phyloP scores from a whole-genome alignment of 2,113 vertebrate genomes.

The Rhabdomys dilectus region DNA sequence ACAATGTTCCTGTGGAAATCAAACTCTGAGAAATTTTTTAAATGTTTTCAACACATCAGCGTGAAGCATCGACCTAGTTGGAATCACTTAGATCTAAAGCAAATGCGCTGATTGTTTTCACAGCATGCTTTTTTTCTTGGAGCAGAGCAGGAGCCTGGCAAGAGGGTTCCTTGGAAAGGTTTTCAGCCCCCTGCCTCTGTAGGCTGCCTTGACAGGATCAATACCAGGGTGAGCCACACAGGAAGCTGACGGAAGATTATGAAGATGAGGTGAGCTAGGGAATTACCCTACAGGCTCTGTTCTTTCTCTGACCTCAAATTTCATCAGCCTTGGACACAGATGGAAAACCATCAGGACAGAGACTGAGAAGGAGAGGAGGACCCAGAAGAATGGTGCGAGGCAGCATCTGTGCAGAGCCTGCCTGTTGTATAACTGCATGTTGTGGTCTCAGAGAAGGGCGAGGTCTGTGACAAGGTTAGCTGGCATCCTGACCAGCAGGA shows the following conservation, averaged over 20 bases:
- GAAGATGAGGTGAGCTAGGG: conserved; percentile 89
- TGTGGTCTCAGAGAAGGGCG: background rate
- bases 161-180: conserved; percentile 86
- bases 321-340: conserved; percentile 80
- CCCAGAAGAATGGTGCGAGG: background rate
- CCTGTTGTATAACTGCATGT: background rate
- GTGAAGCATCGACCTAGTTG: conserved; percentile 91
- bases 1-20: conserved; percentile 87
- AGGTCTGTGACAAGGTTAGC: background rate
- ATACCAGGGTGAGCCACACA: conserved; percentile 87
- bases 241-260: conserved; percentile 89
- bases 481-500: background rate
- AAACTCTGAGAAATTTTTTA: conserved; percentile 89
- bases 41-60: conserved; percentile 93
- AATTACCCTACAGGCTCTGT: conserved; percentile 87
- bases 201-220: conserved; percentile 89
- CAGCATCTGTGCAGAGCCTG: rapidly evolving
- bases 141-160: conserved; percentile 83
- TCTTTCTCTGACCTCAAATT: conserved; percentile 89
- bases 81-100: conserved; percentile 94
- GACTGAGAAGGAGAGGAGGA: conserved; percentile 30
- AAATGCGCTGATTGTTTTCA: conserved; percentile 96
- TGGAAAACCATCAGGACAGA: conserved; percentile 67
- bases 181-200: conserved; percentile 90
- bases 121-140: conserved; percentile 90